Evolutionary conservation across 2,888 invertebrate genomes (phyloP).

Genomic region (Branchellion lobata): DNA sequence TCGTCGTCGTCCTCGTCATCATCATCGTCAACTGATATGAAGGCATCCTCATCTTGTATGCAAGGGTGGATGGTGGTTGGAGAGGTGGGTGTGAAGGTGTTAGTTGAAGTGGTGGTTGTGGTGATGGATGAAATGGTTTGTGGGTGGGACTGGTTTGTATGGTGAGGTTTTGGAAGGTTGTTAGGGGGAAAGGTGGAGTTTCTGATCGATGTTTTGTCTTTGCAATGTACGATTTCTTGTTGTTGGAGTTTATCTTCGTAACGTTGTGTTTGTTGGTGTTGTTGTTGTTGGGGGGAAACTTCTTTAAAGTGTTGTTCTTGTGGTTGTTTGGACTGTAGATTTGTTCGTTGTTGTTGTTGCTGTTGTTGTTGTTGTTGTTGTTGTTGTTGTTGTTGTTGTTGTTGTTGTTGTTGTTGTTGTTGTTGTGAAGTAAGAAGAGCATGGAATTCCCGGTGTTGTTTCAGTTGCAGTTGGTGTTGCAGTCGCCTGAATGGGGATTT

Average conservation of each 20-base stretch:
- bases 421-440: conserved; percentile 31
- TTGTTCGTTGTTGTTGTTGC: conserved; percentile 5
- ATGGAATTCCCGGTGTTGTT: conserved; percentile 41
- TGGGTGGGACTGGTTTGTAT: background rate
- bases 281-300: background rate
- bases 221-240: too few relatives aligned
- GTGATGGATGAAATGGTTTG: too few relatives aligned
- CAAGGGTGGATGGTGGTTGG: background rate
- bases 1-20: conserved; percentile 3
- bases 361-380: background rate
- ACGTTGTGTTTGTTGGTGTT: background rate
- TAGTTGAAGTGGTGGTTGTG: too few relatives aligned
- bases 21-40: conserved; percentile 14
- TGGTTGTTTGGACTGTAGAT: background rate
- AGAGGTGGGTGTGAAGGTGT: too few relatives aligned
- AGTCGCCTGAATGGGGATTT: conserved; percentile 32
- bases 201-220: too few relatives aligned
- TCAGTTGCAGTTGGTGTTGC: conserved; percentile 37
- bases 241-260: background rate
- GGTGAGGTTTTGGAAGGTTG: too few relatives aligned
- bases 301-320: background rate
- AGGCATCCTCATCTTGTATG: conserved; percentile 21
- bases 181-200: too few relatives aligned
- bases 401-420: conserved; percentile 3
- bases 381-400: background rate